These are phyloP conservation scores for Micromesistius poutassou DNA, from an alignment of 2,797 vertebrate genomes.

Conservation along the genomic window DNA sequence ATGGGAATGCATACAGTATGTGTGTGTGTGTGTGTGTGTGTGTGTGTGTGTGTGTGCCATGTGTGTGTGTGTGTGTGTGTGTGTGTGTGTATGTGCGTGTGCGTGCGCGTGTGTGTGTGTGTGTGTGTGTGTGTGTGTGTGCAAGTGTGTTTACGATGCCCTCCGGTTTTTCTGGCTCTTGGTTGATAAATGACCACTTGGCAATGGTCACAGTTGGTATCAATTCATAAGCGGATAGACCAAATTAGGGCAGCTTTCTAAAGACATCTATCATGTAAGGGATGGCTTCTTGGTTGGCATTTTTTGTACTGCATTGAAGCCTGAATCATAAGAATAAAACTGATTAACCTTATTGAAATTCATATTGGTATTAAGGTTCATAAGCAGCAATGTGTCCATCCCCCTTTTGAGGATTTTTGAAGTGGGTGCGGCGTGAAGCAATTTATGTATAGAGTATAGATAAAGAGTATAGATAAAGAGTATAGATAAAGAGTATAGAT, in stretches of 20 bases:
- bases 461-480: conserved; percentile 20
- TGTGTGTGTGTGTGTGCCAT: not conserved
- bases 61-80: conserved; percentile 15
- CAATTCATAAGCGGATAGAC: conserved; percentile 22
- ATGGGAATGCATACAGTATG: conserved; percentile 1
- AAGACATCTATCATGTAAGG: conserved; percentile 25
- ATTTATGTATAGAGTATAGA: too few species aligned
- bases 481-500: conserved; percentile 14
- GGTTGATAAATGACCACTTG: conserved; percentile 37
- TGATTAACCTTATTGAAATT: conserved; percentile 28
- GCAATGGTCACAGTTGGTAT: conserved; percentile 19
- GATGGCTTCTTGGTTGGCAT: conserved; percentile 14
- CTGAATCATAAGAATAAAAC: conserved; percentile 18
- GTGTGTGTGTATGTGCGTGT: conserved; percentile 6
- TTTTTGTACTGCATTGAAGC: not conserved
- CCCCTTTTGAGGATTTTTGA: conserved; percentile 5
- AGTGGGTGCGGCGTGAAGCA: conserved; percentile 23
- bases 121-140: conserved; percentile 18
- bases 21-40: conserved; percentile 4
- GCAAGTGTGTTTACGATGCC: not conserved
- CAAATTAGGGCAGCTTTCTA: conserved; percentile 20
- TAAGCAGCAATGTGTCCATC: conserved; percentile 7
- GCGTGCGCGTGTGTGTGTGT: conserved; percentile 14
- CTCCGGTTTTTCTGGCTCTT: conserved; percentile 12
- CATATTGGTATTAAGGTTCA: conserved; percentile 27